These are phyloP conservation scores for Sogatella furcifera DNA, from an alignment of 1,140 invertebrate genomes.

Conservation along the genomic window DNA sequence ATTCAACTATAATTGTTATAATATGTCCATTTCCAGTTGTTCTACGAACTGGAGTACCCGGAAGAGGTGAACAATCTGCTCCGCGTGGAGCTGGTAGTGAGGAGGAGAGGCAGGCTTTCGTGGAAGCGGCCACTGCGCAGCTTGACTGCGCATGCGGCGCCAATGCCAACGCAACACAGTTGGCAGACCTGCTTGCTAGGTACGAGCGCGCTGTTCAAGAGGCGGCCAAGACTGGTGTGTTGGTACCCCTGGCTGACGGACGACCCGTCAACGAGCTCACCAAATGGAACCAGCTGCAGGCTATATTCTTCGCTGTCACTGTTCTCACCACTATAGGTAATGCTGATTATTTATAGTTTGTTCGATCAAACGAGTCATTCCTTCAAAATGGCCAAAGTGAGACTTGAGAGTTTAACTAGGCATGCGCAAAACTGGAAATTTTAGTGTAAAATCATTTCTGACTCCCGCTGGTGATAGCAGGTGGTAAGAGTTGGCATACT, in stretches of 20 bases:
- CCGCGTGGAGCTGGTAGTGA: slow-evolving; percentile 38
- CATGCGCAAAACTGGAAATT: too few species aligned
- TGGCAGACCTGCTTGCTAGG: slow-evolving; percentile 1
- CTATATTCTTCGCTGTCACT: slow-evolving; percentile 74
- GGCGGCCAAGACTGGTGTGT: slow-evolving; percentile 48
- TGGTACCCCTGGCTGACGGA: slow-evolving; percentile 35
- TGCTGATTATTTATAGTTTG: slow-evolving; percentile 44
- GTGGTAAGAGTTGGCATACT: too few species aligned
- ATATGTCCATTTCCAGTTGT: slow-evolving; percentile 42
- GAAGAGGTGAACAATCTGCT: slow-evolving; percentile 50
- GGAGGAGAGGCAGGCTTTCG: slow-evolving; percentile 38
- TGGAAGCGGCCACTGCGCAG: slow-evolving; percentile 29
- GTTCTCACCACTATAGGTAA: slow-evolving; percentile 63
- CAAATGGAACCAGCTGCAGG: slow-evolving; percentile 65
- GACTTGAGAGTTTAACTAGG: too few species aligned
- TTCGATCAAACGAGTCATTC: too few species aligned
- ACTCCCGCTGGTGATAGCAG: too few species aligned
- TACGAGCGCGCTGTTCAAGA: slow-evolving; percentile 36
- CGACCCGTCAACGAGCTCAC: slow-evolving; percentile 39
- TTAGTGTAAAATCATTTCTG: too few species aligned
- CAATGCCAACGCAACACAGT: background rate
- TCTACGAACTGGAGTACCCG: slow-evolving; percentile 57
- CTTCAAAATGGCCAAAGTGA: too few species aligned
- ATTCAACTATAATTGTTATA: background rate
- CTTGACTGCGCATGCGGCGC: background rate